Percentiles rank a stretch among this genome's conserved stretches.
Evolutionary conservation across 2,888 invertebrate species (phyloP).

Genomic region (Phyllotreta cruciferae): DNA sequence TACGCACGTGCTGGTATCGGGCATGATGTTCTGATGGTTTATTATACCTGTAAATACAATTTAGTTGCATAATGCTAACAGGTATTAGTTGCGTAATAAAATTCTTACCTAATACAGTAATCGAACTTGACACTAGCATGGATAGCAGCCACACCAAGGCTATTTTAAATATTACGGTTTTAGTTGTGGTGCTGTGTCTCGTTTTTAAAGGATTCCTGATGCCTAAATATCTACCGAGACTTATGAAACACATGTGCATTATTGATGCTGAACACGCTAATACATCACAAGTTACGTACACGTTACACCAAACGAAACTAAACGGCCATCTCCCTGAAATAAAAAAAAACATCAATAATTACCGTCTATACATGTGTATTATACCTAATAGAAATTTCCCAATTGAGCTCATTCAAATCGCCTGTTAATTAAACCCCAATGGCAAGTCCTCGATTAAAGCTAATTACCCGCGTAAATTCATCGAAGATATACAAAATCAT

Average conservation of each 20-base stretch:
- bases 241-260: constrained; percentile 94
- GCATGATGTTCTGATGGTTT: constrained; percentile 82
- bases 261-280: constrained; percentile 95
- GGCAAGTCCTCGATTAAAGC: background rate
- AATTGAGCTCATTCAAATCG: too few relatives aligned
- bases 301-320: constrained; percentile 90
- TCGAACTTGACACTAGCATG: constrained; percentile 85
- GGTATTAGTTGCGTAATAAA: background rate
- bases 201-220: constrained; percentile 89
- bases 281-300: constrained; percentile 95
- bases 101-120: constrained; percentile 79
- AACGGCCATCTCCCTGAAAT: constrained; percentile 90
- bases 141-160: constrained; percentile 91
- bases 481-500: too few relatives aligned
- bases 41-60: constrained; percentile 68
- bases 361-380: background rate
- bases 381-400: too few relatives aligned
- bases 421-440: background rate
- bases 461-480: constrained; percentile 4
- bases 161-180: constrained; percentile 85
- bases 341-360: constrained; percentile 33
- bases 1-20: constrained; percentile 75
- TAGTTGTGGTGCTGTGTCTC: constrained; percentile 82
- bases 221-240: constrained; percentile 86
- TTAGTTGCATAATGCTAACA: background rate